These are phyloP conservation scores for Alethe castanea DNA, from an alignment of 2,113 vertebrate genomes.

Conservation along the genomic window DNA sequence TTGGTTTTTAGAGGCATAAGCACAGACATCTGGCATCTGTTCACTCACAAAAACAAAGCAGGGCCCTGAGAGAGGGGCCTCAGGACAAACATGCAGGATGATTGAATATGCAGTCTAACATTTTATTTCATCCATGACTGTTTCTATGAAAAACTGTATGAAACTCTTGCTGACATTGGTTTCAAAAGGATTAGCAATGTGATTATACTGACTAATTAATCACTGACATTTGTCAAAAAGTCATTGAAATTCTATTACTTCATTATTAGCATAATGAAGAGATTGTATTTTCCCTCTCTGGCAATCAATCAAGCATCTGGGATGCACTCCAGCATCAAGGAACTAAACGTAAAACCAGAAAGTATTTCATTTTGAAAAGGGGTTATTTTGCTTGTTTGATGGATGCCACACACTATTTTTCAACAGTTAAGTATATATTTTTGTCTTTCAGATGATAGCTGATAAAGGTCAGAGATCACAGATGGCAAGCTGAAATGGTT, in stretches of 20 bases:
- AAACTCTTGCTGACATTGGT: neutral
- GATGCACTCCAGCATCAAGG: neutral
- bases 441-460: neutral
- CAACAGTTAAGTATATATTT: neutral
- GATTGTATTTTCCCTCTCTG: slow-evolving; percentile 27
- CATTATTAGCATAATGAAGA: slow-evolving; percentile 59
- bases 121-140: neutral
- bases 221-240: slow-evolving; percentile 39
- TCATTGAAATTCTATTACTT: slow-evolving; percentile 45
- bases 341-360: neutral
- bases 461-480: neutral
- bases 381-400: neutral
- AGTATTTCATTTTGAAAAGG: neutral
- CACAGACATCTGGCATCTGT: neutral
- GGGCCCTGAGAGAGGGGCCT: rapidly evolving
- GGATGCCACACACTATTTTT: neutral
- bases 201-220: slow-evolving; percentile 50
- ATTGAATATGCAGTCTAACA: neutral
- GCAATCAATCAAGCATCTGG: slow-evolving; percentile 40
- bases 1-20: neutral
- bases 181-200: slow-evolving; percentile 28
- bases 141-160: neutral
- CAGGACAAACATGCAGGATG: neutral
- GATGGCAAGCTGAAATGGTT: neutral
- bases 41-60: neutral